Evolutionary conservation across 2,888 invertebrate genomes (phyloP), one percentile per base, ranked within the genome.

Genomic region (Trachelus stipa): DNA sequence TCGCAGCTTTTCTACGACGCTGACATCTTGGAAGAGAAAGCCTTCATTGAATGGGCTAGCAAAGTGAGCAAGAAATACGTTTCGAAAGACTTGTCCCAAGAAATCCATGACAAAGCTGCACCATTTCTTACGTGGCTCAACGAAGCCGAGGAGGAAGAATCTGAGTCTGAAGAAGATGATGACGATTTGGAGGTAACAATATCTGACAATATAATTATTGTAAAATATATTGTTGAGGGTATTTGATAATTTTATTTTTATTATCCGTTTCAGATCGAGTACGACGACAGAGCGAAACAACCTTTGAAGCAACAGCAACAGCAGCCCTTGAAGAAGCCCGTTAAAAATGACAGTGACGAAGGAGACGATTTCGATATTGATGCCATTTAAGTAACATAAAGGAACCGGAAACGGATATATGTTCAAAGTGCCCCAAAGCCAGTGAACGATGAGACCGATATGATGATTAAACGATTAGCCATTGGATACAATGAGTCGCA

Each of bases 41-140:
- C 97, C 74, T 93, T 99, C 85, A 93, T 99, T 81, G 98, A 99
- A 83, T 99, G 99, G 99, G 96, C 96, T 12, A 96, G 96, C 86
- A 99, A 98, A 94, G 96, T 98, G 76, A 96, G 96, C 87, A 98
- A 97, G 93, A 99, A 98, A 92, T 98, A 98, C 92, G 98, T 98
- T 74, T 93, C 95, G 79, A 96, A 96, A 91, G 99, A 99, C 91
- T 92, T 98, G 80, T 96, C 96, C 80, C 95, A 96, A 81, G 98
- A 99, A 91, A 98, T 99, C 90, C 96, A 98, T 86, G 95, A 96
- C 83, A 96, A 97, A 89, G 98, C 98, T 76, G 95, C 96, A 88
- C 98, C 98, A 79, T 98, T 99, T 92, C 94, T 99, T 81, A 97
- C 96, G 88, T 99, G 99, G 99, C 94, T 99, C 86, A 95, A 97